Conservation (phyloP, 2,797 vertebrate genomes). For the Crypturellus tataupa region DNA sequence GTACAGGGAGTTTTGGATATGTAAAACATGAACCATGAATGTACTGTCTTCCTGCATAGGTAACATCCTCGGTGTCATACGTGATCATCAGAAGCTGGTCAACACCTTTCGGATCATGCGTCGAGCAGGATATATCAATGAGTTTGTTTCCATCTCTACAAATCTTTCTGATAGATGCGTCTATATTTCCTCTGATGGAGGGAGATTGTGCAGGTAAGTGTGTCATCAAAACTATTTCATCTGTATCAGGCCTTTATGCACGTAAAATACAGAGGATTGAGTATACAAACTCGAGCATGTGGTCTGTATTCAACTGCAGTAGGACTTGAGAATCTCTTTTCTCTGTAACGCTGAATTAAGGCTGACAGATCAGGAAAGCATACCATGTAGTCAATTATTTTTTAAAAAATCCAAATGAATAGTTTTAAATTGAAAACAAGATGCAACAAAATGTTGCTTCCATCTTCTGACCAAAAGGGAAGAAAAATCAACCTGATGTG, state of each 20-base stretch:
- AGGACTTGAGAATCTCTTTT: not conserved
- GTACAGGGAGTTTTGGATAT: not conserved
- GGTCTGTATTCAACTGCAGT: not conserved
- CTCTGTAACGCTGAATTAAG: not conserved
- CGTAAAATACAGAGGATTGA: not conserved
- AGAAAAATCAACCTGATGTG: not conserved
- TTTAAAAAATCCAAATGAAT: not conserved
- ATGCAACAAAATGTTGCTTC: not conserved
- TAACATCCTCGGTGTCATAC: conserved; percentile 96
- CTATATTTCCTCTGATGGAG: conserved; percentile 97
- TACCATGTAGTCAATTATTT: not conserved
- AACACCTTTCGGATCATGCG: conserved; percentile 96
- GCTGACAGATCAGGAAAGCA: not conserved
- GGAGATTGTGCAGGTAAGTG: conserved; percentile 92
- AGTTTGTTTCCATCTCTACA: conserved; percentile 98
- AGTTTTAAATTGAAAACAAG: not conserved
- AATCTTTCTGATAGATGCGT: conserved; percentile 96
- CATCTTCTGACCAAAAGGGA: fast-evolving
- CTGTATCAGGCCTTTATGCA: not conserved
- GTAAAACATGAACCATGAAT: not conserved
- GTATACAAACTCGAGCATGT: not conserved
- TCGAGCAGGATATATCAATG: conserved; percentile 95
- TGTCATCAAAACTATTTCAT: not conserved
- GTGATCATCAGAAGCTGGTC: conserved; percentile 93
- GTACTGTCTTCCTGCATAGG: conserved; percentile 79